Evolutionary conservation across 2,113 vertebrate genomes (phyloP).

Genomic region (Psammodynastes pulverulentus): DNA sequence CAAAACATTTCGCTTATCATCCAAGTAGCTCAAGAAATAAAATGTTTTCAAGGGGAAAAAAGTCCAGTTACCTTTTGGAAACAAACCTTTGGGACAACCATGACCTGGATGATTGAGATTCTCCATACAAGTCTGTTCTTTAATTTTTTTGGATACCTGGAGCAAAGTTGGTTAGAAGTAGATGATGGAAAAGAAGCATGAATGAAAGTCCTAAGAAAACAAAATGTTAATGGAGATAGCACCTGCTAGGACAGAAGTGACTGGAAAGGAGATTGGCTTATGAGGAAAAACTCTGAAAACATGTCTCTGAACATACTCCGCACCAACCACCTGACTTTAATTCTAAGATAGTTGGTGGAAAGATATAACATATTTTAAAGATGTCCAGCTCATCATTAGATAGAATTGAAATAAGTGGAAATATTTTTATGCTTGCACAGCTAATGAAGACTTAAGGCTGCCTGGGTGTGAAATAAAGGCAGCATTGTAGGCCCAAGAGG

Average conservation of each 20-base stretch:
- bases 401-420: neutral
- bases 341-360: neutral
- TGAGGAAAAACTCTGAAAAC: neutral
- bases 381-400: neutral
- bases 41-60: neutral
- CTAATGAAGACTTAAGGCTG: neutral
- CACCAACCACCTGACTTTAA: neutral
- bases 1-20: neutral
- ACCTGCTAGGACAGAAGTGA: neutral
- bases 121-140: neutral
- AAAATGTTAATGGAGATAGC: neutral
- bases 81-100: neutral
- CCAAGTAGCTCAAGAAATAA: neutral
- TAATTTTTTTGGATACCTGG: neutral
- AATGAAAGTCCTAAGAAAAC: neutral
- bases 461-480: neutral
- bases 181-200: neutral
- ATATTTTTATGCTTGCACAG: neutral
- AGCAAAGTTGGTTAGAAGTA: neutral
- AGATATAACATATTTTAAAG: neutral
- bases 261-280: neutral
- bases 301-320: neutral
- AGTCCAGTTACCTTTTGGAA: neutral
- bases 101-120: neutral
- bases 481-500: neutral